Percentiles rank a stretch among this genome's conserved stretches.
phyloP scores from a whole-genome alignment of 2,797 vertebrate species.

The Cichlasoma orientale region DNA sequence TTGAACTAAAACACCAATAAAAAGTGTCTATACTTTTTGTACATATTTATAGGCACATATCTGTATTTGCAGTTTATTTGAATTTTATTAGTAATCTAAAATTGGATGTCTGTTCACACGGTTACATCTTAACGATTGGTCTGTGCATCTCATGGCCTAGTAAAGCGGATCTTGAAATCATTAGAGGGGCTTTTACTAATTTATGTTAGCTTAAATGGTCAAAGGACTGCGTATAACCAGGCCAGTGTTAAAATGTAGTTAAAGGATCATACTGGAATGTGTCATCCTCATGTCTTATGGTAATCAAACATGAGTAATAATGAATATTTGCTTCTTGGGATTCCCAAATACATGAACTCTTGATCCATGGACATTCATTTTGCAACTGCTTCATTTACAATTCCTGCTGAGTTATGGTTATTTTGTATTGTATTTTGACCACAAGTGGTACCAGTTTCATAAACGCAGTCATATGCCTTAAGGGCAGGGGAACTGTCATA shows the following conservation, averaged over 20 bases:
- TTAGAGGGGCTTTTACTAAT: conserved; percentile 65
- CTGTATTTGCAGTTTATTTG: conserved; percentile 74
- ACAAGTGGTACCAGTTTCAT: conserved; percentile 8
- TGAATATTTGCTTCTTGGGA: conserved; percentile 12
- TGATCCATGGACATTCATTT: not conserved
- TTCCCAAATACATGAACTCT: conserved; percentile 1
- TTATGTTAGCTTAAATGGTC: conserved; percentile 55
- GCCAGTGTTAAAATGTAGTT: conserved; percentile 68
- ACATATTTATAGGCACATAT: conserved; percentile 78
- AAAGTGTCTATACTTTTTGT: conserved; percentile 79
- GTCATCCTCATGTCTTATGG: conserved; percentile 32
- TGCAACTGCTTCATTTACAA: not conserved
- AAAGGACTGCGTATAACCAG: too few relatives aligned
- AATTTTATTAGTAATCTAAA: conserved; percentile 70
- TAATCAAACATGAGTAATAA: conserved; percentile 36
- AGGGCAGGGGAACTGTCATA: not conserved
- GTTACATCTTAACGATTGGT: conserved; percentile 47
- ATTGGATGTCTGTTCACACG: conserved; percentile 56
- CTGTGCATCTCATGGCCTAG: conserved; percentile 48
- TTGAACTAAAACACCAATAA: conserved; percentile 71
- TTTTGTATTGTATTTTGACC: not conserved
- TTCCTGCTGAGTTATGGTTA: not conserved
- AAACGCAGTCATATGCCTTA: conserved; percentile 1
- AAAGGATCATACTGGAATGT: conserved; percentile 49
- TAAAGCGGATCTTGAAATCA: conserved; percentile 54